Evolutionary conservation across 2,888 invertebrate genomes (phyloP).

Genomic region (Eupithecia inturbata): DNA sequence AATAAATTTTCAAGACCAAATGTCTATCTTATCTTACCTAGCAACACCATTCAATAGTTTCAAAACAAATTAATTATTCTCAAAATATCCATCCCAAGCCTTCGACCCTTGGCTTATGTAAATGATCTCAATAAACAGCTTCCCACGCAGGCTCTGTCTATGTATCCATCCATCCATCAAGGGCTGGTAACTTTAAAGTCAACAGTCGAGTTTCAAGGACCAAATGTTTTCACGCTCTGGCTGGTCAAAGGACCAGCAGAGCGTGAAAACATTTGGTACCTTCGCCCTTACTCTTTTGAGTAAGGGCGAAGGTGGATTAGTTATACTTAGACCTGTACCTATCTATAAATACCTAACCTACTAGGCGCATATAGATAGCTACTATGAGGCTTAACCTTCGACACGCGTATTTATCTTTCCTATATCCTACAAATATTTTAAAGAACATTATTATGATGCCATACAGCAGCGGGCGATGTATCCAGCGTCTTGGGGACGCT

Average conservation of each 20-base stretch:
- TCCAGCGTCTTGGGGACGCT: too few relatives aligned
- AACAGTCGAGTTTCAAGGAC: background rate
- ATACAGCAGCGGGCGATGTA: too few relatives aligned
- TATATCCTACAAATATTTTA: too few relatives aligned
- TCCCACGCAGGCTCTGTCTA: background rate
- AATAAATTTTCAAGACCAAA: background rate
- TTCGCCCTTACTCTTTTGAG: too few relatives aligned
- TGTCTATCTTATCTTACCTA: background rate
- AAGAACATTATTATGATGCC: too few relatives aligned
- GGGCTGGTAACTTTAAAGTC: background rate
- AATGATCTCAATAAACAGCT: conserved; percentile 1
- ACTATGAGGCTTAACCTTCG: too few relatives aligned
- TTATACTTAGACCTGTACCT: too few relatives aligned
- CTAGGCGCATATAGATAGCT: too few relatives aligned
- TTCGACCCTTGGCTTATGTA: conserved; percentile 3
- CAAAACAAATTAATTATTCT: background rate
- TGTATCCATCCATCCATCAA: background rate
- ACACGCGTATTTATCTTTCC: too few relatives aligned
- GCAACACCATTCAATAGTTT: background rate
- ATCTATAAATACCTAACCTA: too few relatives aligned
- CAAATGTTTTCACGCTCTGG: background rate
- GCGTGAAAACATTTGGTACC: too few relatives aligned
- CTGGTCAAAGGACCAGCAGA: background rate
- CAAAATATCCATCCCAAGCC: background rate
- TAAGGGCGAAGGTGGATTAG: background rate